Conservation (phyloP, 2,888 invertebrate genomes). For the Fissipunctia ypsillon region DNA sequence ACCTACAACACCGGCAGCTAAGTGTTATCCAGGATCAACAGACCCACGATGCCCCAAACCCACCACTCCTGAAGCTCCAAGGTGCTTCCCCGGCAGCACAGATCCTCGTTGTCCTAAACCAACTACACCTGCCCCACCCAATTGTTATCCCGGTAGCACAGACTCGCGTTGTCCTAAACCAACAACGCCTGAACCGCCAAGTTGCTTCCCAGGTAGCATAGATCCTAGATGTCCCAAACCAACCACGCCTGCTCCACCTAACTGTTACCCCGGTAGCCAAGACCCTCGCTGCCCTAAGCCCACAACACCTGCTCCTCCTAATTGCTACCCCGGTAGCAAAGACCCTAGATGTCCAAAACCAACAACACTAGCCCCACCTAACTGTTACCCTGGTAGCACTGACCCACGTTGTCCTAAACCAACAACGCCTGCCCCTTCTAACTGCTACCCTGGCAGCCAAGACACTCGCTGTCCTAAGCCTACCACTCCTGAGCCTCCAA, state of each 20-base stretch:
- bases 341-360: constrained; percentile 58
- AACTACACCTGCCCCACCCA: constrained; percentile 57
- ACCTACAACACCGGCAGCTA: constrained; percentile 7
- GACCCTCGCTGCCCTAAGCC: background rate
- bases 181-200: constrained; percentile 60
- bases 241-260: constrained; percentile 20
- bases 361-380: constrained; percentile 67
- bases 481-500: constrained; percentile 20
- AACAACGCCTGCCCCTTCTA: constrained; percentile 44
- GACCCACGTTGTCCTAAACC: background rate
- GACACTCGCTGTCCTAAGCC: constrained; percentile 68
- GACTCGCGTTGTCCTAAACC: constrained; percentile 47
- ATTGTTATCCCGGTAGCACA: background rate
- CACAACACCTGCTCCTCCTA: background rate
- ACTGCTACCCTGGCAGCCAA: background rate
- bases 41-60: constrained; percentile 70
- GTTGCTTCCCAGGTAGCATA: constrained; percentile 74
- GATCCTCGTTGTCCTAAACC: constrained; percentile 72
- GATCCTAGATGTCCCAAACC: constrained; percentile 72
- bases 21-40: constrained; percentile 24
- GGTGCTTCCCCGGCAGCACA: constrained; percentile 67
- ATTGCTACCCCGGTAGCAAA: constrained; percentile 73
- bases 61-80: constrained; percentile 49
- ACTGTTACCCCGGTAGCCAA: background rate
- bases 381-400: background rate